These are phyloP conservation scores for Kuschelorhynchus macadamiae DNA, from an alignment of 2,888 invertebrate species.

Conservation along the genomic window DNA sequence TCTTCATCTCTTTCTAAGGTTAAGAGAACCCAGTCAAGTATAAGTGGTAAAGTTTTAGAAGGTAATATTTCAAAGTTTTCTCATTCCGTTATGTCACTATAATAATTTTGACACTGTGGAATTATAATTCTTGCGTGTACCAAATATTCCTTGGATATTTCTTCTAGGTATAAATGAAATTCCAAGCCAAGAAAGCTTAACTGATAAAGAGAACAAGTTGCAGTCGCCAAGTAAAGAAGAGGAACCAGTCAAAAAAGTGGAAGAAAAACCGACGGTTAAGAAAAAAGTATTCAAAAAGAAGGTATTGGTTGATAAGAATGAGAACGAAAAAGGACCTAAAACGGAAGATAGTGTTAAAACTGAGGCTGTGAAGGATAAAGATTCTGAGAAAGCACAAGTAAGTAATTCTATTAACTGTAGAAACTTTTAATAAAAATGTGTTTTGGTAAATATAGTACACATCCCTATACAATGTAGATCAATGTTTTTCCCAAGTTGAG, in stretches of 20 bases:
- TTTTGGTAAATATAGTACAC: no score
- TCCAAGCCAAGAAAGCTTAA: conserved; percentile 64
- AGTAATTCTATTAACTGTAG: neutral
- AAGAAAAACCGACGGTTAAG: conserved; percentile 60
- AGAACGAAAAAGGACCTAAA: conserved; percentile 55
- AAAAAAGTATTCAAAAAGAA: conserved; percentile 65
- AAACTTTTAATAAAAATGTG: neutral
- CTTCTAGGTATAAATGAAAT: conserved; percentile 64
- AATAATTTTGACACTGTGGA: no score
- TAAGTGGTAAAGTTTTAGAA: conserved; percentile 59
- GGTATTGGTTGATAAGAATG: conserved; percentile 65
- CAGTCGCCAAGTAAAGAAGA: conserved; percentile 55
- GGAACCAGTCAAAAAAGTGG: conserved; percentile 54
- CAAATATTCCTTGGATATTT: no score
- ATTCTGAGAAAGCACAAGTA: conserved; percentile 24
- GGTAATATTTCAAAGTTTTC: conserved; percentile 55
- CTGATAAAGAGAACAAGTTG: conserved; percentile 61
- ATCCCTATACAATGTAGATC: no score
- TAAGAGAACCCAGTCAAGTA: conserved; percentile 62
- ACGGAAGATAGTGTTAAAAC: conserved; percentile 37
- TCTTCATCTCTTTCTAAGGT: conserved; percentile 57
- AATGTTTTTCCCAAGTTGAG: no score
- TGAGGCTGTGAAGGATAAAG: conserved; percentile 25
- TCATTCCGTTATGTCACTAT: no score
- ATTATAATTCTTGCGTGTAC: no score